phyloP scores from a whole-genome alignment of 2,797 vertebrate species.

The Crax fasciolata region DNA sequence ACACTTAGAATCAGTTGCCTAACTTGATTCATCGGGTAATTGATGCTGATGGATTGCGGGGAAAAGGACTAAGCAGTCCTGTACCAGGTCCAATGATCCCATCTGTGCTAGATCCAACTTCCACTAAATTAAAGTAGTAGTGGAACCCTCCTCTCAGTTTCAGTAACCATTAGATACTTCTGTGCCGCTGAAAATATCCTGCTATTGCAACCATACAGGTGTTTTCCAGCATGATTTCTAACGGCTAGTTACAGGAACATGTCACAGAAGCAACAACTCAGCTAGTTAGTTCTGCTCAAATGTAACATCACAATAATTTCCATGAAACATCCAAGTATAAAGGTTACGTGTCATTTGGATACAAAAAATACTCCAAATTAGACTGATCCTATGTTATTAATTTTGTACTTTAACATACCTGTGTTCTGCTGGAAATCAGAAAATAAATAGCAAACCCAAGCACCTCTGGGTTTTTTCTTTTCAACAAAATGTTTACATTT shows the following conservation, averaged over 20 bases:
- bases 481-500: neutral
- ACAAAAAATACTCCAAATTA: neutral
- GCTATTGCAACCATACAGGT: neutral
- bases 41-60: neutral
- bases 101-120: neutral
- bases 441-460: neutral
- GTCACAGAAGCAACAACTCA: neutral
- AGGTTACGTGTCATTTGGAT: neutral
- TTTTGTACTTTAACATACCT: neutral
- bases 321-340: neutral
- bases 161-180: neutral
- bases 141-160: neutral
- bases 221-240: neutral
- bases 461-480: neutral
- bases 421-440: neutral
- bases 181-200: neutral
- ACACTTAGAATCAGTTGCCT: neutral
- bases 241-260: rapidly evolving
- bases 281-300: neutral
- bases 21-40: neutral
- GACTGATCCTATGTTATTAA: neutral
- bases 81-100: rapidly evolving
- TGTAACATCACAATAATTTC: neutral
- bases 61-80: neutral
- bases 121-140: neutral